phyloP scores from a whole-genome alignment of 2,113 vertebrate species.

The Apteryx mantelli region DNA sequence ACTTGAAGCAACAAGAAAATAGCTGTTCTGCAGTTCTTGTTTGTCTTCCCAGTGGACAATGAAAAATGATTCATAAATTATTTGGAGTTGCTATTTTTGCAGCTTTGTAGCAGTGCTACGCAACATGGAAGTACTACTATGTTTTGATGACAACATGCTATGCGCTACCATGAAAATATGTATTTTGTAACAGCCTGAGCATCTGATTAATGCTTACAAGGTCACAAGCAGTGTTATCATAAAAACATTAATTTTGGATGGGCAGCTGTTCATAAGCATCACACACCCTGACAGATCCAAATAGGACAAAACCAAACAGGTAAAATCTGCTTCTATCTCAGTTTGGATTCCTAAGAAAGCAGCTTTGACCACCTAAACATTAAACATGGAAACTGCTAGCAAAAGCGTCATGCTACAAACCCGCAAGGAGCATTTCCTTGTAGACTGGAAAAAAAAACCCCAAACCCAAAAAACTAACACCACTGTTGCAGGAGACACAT shows the following conservation, averaged over 20 bases:
- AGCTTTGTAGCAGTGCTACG: not conserved
- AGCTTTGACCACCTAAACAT: conserved; percentile 54
- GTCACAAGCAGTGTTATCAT: conserved; percentile 58
- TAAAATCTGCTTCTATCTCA: conserved; percentile 71
- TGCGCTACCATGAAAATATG: not conserved
- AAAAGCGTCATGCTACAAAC: conserved; percentile 33
- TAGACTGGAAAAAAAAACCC: not conserved
- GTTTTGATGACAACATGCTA: conserved; percentile 34
- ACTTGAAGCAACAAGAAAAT: not conserved
- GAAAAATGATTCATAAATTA: not conserved
- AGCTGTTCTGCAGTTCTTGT: not conserved
- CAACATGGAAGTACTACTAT: not conserved
- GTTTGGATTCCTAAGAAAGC: conserved; percentile 35
- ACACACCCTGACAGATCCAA: conserved; percentile 54
- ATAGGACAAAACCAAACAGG: conserved; percentile 68
- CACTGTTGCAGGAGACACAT: not conserved
- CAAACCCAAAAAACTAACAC: not conserved
- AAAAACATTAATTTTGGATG: conserved; percentile 65
- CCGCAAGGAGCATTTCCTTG: not conserved
- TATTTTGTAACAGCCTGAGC: conserved; percentile 36
- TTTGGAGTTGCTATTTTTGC: not conserved
- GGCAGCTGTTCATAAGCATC: conserved; percentile 53
- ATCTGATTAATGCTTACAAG: conserved; percentile 66
- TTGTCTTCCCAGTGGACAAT: not conserved
- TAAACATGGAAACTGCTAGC: conserved; percentile 58